Base-by-base conservation (phyloP, 1,140 invertebrate genomes). In the Neotoxoptera formosana region DNA sequence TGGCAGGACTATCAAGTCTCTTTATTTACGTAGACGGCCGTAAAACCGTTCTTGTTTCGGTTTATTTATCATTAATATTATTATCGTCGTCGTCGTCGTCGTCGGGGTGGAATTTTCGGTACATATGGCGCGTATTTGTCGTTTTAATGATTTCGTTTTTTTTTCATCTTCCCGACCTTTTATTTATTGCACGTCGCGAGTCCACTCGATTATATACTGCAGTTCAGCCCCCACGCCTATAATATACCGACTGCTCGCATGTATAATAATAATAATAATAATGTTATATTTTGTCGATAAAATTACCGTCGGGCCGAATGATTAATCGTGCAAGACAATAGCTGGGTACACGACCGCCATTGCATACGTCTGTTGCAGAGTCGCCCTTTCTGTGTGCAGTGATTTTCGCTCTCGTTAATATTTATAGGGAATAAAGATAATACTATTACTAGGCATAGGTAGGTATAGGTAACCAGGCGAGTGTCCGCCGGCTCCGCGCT, bases 31-130 rank as follows among this genome's bases (percentile, higher is more conserved):
- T 17, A 34, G 30, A n/a, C 60, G 60, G 60, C 60, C 60, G 60
- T 76, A 76, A 76, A 76, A 76, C 60, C 60, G 30, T 76, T 76
- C 14, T 76, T 30, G 60, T 76, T 76, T 76, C 60, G 60, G 60
- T 76, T 76, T 76, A 76, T 76, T 76, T 76, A 76, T n/a, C 60
- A 76, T 76, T 76, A n/a, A n/a, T 76, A 76, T 76, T 76, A 76
- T 76, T n/a, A n/a, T 30, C 25, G 11, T 2, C 20, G 25, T 11
- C 60, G 60, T n/a, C 60, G 11, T n/a, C 60, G 60, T 67, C 17
- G 30, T n/a, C 14, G 60, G 60, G n/a, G 30, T 76, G 14, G n/a
- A 14, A n/a, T 34, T n/a, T 76, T 76, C 30, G 7, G 30, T 17
- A 4, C n/a, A 60, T 30, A n/a, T 53, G 0, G 0, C 17, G 30